phyloP scores from a whole-genome alignment of 1,140 invertebrate genomes.

The Bombus terrestris region DNA sequence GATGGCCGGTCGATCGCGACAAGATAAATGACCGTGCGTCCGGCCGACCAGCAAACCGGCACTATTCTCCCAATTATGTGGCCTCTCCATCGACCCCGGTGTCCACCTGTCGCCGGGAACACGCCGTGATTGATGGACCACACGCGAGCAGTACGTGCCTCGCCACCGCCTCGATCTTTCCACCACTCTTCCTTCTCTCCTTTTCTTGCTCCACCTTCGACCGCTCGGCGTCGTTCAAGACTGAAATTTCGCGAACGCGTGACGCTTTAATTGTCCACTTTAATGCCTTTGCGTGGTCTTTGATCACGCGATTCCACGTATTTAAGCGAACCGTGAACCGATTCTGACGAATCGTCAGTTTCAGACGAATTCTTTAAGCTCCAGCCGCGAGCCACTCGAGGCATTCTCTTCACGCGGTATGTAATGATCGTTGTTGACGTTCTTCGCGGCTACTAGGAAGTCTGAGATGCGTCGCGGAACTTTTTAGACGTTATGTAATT shows the following conservation, averaged over 20 bases:
- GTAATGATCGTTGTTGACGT: background rate
- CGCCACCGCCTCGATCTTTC: conserved; percentile 7
- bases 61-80: conserved; percentile 77
- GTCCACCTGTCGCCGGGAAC: conserved; percentile 76
- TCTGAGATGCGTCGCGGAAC: background rate
- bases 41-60: conserved; percentile 73
- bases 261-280: conserved; percentile 41
- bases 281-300: background rate
- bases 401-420: background rate
- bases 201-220: background rate
- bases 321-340: background rate
- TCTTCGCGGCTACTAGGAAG: background rate
- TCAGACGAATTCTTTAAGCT: conserved; percentile 1
- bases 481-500: background rate
- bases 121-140: conserved; percentile 73
- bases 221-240: no score
- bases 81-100: conserved; percentile 73
- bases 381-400: background rate
- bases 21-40: conserved; percentile 75
- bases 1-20: conserved; percentile 72
- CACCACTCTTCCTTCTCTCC: background rate
- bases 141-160: conserved; percentile 64
- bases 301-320: no score
- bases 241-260: conserved; percentile 29
- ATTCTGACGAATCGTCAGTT: conserved; percentile 3